Evolutionary conservation across 2,113 vertebrate genomes (phyloP).

Genomic region (Rhinoptilus africanus): DNA sequence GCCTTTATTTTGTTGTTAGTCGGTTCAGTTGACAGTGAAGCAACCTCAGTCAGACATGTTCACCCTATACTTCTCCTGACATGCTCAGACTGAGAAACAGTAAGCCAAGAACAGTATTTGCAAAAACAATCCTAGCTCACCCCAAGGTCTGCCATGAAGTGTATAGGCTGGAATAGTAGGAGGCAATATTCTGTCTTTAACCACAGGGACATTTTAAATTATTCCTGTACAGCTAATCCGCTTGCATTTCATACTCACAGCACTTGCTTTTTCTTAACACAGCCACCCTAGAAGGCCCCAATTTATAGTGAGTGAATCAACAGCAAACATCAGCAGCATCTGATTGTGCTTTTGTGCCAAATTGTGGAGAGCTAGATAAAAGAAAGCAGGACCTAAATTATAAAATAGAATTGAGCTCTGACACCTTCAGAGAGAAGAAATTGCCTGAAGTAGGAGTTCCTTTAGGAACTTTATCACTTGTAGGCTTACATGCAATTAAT

Average conservation of each 20-base stretch:
- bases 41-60: background rate
- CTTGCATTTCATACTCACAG: background rate
- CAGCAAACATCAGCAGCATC: background rate
- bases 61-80: background rate
- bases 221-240: background rate
- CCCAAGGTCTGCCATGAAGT: background rate
- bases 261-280: background rate
- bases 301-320: background rate
- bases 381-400: background rate
- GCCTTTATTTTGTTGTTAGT: background rate
- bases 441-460: background rate
- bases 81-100: background rate
- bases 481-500: background rate
- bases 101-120: background rate
- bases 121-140: background rate
- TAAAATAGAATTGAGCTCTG: background rate
- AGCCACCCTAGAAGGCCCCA: background rate
- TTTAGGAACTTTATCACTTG: background rate
- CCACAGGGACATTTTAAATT: background rate
- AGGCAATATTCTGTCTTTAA: background rate
- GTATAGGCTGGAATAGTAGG: background rate
- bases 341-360: background rate
- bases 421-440: background rate
- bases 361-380: background rate
- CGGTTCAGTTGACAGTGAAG: background rate